These are phyloP conservation scores for Cataglyphis livida DNA, from an alignment of 2,888 invertebrate species.

Conservation along the genomic window DNA sequence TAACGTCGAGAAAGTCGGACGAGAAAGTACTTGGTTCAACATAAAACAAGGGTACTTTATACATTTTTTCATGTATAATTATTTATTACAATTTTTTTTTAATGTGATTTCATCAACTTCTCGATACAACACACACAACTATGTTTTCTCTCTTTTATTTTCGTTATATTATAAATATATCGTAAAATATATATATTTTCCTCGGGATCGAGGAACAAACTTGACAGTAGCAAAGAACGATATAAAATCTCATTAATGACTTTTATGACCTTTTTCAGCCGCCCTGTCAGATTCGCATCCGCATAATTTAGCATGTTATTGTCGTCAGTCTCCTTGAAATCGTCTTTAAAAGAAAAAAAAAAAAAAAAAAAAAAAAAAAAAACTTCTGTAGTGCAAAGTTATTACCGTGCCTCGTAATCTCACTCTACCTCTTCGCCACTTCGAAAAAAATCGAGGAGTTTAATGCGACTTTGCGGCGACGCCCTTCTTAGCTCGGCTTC, in stretches of 20 bases:
- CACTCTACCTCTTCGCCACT: neutral
- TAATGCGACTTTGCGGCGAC: conserved; percentile 28
- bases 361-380: conserved; percentile 29
- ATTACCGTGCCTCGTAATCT: conserved; percentile 14
- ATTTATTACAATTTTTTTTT: neutral
- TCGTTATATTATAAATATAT: neutral
- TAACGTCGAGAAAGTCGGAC: no score
- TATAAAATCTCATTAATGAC: conserved; percentile 36
- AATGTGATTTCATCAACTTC: neutral
- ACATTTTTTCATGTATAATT: neutral
- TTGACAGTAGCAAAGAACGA: neutral
- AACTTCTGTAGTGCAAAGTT: conserved; percentile 38
- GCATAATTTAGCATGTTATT: conserved; percentile 32
- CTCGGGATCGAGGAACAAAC: conserved; percentile 1
- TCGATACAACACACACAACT: neutral
- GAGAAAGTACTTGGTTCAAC: neutral
- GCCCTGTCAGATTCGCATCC: conserved; percentile 17
- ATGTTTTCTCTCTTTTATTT: neutral
- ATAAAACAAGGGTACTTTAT: neutral
- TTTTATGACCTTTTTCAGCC: conserved; percentile 32
- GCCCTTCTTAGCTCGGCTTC: neutral
- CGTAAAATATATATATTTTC: neutral
- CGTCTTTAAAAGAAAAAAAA: conserved; percentile 22
- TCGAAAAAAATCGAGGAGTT: conserved; percentile 36
- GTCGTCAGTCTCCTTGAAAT: conserved; percentile 14